A percentile compares a stretch with the other conserved stretches of the same genome.
phyloP scores from a whole-genome alignment of 2,888 invertebrate genomes.

The Norana najaformis region DNA sequence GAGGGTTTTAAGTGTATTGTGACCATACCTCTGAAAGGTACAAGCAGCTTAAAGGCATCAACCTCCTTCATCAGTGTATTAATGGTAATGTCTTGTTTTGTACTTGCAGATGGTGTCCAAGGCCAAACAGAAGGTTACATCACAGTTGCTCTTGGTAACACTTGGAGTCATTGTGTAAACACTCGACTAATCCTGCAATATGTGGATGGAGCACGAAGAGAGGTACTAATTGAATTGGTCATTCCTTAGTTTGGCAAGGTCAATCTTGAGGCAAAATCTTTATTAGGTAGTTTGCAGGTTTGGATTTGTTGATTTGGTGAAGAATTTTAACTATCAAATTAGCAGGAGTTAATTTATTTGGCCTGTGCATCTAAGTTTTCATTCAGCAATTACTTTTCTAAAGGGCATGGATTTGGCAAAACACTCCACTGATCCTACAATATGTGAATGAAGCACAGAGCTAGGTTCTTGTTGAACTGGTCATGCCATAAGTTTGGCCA shows the following conservation, averaged over 20 bases:
- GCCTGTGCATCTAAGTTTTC: too few species aligned
- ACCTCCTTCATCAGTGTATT: neutral
- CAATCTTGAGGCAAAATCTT: neutral
- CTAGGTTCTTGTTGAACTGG: too few species aligned
- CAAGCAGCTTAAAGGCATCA: neutral
- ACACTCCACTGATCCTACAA: too few species aligned
- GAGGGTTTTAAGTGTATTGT: neutral
- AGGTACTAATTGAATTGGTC: constrained; percentile 43
- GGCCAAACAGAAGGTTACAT: constrained; percentile 46
- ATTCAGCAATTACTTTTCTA: too few species aligned
- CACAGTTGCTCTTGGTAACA: constrained; percentile 55
- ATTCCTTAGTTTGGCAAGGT: neutral
- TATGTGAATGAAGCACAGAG: too few species aligned
- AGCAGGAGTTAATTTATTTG: too few species aligned
- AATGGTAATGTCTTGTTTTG: neutral
- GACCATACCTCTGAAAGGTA: too few species aligned
- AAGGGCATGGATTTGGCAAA: too few species aligned
- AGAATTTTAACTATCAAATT: too few species aligned
- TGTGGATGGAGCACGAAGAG: constrained; percentile 44
- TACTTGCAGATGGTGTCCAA: neutral
- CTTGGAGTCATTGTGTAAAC: constrained; percentile 57
- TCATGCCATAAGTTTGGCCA: too few species aligned
- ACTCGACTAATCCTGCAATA: constrained; percentile 55
- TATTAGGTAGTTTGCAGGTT: too few species aligned
- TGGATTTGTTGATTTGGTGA: too few species aligned